phyloP scores from a whole-genome alignment of 2,888 invertebrate genomes.

The Dysmachus trigonus region DNA sequence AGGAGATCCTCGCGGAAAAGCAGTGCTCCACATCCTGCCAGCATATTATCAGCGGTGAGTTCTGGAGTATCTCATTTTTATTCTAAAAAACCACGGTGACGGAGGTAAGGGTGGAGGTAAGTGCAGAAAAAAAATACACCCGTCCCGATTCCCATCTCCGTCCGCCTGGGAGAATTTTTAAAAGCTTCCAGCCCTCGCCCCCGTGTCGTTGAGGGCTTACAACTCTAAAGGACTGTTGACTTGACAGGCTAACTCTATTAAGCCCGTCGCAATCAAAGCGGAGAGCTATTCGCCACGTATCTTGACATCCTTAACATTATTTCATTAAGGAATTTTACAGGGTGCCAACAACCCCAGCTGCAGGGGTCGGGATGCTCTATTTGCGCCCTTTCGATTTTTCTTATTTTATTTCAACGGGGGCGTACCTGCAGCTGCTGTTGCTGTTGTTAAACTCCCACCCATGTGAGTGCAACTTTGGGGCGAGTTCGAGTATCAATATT shows the following conservation, averaged over 20 bases:
- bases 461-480: background rate
- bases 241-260: conserved; percentile 17
- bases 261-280: conserved; percentile 10
- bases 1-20: background rate
- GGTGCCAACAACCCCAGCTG: background rate
- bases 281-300: background rate
- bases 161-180: conserved; percentile 1
- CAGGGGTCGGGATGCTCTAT: background rate
- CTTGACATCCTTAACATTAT: conserved; percentile 31
- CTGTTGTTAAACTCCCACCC: background rate
- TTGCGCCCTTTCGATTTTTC: background rate
- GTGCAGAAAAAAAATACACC: background rate
- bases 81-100: background rate
- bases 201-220: background rate
- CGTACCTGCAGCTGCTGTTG: background rate
- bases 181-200: conserved; percentile 5
- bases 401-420: background rate
- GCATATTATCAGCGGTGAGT: conserved; percentile 9
- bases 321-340: conserved; percentile 2
- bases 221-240: background rate
- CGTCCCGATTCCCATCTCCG: background rate
- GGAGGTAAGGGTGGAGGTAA: background rate
- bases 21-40: background rate
- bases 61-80: conserved; percentile 8
- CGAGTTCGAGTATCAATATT: background rate